phyloP scores from a whole-genome alignment of 2,888 invertebrate species.

The Lottia scabra region DNA sequence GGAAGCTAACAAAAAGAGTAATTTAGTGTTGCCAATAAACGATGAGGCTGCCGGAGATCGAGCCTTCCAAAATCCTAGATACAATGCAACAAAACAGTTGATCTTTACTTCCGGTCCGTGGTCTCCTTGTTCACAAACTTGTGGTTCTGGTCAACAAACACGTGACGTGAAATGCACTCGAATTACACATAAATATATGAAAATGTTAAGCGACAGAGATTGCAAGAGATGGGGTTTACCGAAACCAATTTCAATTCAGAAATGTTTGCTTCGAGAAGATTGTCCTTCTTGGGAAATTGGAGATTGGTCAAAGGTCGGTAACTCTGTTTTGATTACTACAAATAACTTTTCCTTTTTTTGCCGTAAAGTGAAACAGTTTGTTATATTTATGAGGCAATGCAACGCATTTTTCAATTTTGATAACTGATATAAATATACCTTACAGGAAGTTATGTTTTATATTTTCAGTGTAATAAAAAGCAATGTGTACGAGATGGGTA shows the following conservation, averaged over 20 bases:
- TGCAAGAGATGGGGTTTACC: slow-evolving; percentile 39
- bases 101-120: slow-evolving; percentile 75
- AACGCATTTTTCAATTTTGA: too few relatives aligned
- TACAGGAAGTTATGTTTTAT: neutral
- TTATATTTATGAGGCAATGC: too few relatives aligned
- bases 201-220: slow-evolving; percentile 67
- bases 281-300: slow-evolving; percentile 50
- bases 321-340: too few relatives aligned
- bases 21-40: slow-evolving; percentile 40
- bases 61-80: slow-evolving; percentile 12
- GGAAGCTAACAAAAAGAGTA: slow-evolving; percentile 29
- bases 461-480: slow-evolving; percentile 41
- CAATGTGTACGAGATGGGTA: slow-evolving; percentile 43
- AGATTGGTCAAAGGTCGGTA: slow-evolving; percentile 49
- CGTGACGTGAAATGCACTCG: slow-evolving; percentile 77
- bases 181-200: slow-evolving; percentile 78
- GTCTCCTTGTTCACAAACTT: slow-evolving; percentile 87
- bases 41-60: slow-evolving; percentile 29
- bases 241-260: slow-evolving; percentile 40
- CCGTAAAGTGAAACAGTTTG: too few relatives aligned
- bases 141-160: slow-evolving; percentile 83
- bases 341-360: neutral
- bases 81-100: slow-evolving; percentile 21
- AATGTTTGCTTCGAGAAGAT: slow-evolving; percentile 40
- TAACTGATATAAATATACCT: too few relatives aligned